Base-by-base conservation (phyloP, 2,888 invertebrate genomes). In the Tipula unca region DNA sequence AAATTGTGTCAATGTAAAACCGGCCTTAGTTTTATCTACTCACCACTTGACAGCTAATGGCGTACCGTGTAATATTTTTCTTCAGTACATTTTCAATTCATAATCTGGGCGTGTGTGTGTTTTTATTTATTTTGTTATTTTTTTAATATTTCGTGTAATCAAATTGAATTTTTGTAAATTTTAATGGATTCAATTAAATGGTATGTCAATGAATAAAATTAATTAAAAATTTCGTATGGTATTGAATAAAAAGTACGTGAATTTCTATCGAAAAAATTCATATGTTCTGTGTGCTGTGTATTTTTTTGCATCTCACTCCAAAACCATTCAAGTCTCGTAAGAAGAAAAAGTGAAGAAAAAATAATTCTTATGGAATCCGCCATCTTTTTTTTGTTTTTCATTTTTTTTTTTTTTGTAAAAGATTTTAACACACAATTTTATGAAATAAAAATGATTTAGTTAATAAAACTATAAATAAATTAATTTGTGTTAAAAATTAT, bases 21-120 rank as follows among this genome's bases (percentile, higher is more conserved):
- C 83, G 83, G 83, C 83, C n/a, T 32, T n/a, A n/a, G n/a, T 17
- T 83, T 83, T 17, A 32, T 32, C 83, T 83, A 83, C 29, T 83
- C 83, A 83, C 83, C 83, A 35, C 83, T 83, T 83, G 83, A 83
- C 83, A 83, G 83, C 83, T 83, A 35, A 83, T 32, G 83, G 32
- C 83, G 83, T 32, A 17, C 17, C n/a, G 17, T 83, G 10, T 69
- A 69, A 10, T 25, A 10, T 25, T 69, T 69, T 69, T 25, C 25
- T 32, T 83, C 83, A 83, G 83, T 83, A 83, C 35, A 83, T 83
- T 83, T 83, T 83, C 83, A 83, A 83, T 82, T 83, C 35, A 83
- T 69, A 69, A 69, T 83, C 83, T 32, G 83, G 83, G 83, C 83
- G 83, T 83, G 35, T 83, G 83, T 83, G 83, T 83, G 29, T 83